These are phyloP conservation scores for Mythimna impura DNA, from an alignment of 2,888 invertebrate species.

Conservation along the genomic window DNA sequence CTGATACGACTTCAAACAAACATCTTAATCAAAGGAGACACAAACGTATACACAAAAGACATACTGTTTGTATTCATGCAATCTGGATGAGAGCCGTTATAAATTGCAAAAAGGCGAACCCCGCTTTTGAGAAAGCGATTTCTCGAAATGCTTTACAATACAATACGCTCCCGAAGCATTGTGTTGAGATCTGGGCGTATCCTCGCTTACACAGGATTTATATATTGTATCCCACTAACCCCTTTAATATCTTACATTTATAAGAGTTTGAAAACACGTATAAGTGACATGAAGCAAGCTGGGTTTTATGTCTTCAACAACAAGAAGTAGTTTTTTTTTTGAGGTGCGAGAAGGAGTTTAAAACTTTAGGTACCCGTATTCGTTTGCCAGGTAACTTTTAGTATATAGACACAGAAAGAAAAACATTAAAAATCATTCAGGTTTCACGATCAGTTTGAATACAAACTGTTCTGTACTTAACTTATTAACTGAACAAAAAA, in stretches of 20 bases:
- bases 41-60: conserved; percentile 70
- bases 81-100: conserved; percentile 85
- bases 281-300: conserved; percentile 29
- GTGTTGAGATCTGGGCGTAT: conserved; percentile 82
- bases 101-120: conserved; percentile 87
- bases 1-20: conserved; percentile 57
- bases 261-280: conserved; percentile 56
- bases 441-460: not conserved
- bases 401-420: conserved; percentile 10
- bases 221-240: conserved; percentile 67
- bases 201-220: conserved; percentile 79
- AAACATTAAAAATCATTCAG: not conserved
- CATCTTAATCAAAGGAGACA: conserved; percentile 71
- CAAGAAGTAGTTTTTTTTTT: not conserved
- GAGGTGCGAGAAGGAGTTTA: not conserved
- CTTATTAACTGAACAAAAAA: no score
- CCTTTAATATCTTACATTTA: conserved; percentile 57
- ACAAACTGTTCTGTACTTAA: no score
- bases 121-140: conserved; percentile 86
- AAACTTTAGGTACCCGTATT: no score
- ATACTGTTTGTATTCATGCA: conserved; percentile 82
- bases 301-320: conserved; percentile 9
- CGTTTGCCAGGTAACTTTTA: no score
- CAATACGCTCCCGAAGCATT: conserved; percentile 84
- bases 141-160: conserved; percentile 87